Evolutionary conservation across 1,140 invertebrate genomes (phyloP), one percentile per base, ranked within the genome.

Genomic region (Dinothrombium tinctorium): DNA sequence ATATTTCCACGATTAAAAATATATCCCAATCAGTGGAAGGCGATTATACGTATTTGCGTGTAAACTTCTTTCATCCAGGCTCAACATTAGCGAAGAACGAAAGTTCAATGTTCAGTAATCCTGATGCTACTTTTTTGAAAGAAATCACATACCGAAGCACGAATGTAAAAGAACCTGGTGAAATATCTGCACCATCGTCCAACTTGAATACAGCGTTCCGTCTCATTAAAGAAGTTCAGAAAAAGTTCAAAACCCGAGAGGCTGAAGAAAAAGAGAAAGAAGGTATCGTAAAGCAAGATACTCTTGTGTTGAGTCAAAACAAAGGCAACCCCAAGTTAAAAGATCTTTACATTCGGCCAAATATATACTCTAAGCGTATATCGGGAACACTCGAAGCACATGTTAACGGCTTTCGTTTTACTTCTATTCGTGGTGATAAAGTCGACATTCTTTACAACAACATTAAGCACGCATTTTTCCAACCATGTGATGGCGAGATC

Each of bases 401-500:
- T 52, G 71, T 73, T 0, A 99, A 99, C 60, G 94, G 65, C 37
- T 96, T 96, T 54, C 73, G 92, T 17, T 99, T 96, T 54, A 96
- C 87, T 2, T 95, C 89, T 2, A 81, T 98, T 2, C 69, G 90
- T 50, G 90, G 92, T 8, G 92, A 98, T 54, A 96, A 96, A 69
- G 89, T 99, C 1, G 94, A 99, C 55, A 94, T 99, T 51, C 62
- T 99, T 15, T 99, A 98, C 55, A 98, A 98, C 63, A 99, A 99
- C 59, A 96, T 99, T 47, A 94, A 95, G 56, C 90, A 98, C 59
- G 90, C 94, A 5, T 94, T 98, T 62, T 99, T 95, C 61, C 92
- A 98, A 65, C 92, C 94, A 0, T 98, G 92, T 59, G 92, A 98
- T 61, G 80, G 84, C 43, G 94, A 99, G 66, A 96, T 98, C 89